Base-by-base conservation (phyloP, 2,888 invertebrate species). In the Seira sanloemensis region DNA sequence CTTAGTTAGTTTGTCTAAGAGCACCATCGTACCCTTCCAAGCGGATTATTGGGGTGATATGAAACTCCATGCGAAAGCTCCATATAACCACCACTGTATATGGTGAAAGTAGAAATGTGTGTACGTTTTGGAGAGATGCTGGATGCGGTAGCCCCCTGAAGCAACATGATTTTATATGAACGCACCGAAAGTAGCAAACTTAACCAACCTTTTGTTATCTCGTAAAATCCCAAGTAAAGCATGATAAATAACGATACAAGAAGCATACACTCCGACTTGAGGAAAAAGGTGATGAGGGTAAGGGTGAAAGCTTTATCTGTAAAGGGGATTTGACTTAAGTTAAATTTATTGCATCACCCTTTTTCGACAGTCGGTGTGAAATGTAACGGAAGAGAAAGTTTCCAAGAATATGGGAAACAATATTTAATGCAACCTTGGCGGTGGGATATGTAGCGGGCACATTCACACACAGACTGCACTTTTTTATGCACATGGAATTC, bases 221-320 rank as follows among this genome's bases (percentile, higher is more conserved):
- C 12, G 37, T 37, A 37, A 37, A 37, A 37, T n/a, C n/a, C n/a
- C n/a, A n/a, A n/a, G n/a, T 37, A 37, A 37, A 37, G 12, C 5
- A 37, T 37, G 37, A 37, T 7, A 37, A 37, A 37, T 37, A 12
- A 4, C 37, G 37, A 37, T 37, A 37, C 37, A 37, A 37, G 37
- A 12, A 37, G 4, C 5, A 12, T 12, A 37, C n/a, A n/a, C n/a
- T n/a, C n/a, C n/a, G n/a, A n/a, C n/a, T n/a, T n/a, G n/a, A 37
- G 12, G 37, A 12, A 37, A 37, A 37, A 12, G 37, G 4, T 46
- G 50, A 37, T 19, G 26, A 27, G 16, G 26, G 26, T 9, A n/a
- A 66, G 21, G 23, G 23, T 66, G 66, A 26, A 68, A 68, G 68
- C 37, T n/a, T 68, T 23, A 66, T 66, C n/a, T n/a, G n/a, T n/a